These are phyloP conservation scores for Calyptommatus sinebrachiatus DNA, from an alignment of 2,113 vertebrate genomes.

Conservation along the genomic window DNA sequence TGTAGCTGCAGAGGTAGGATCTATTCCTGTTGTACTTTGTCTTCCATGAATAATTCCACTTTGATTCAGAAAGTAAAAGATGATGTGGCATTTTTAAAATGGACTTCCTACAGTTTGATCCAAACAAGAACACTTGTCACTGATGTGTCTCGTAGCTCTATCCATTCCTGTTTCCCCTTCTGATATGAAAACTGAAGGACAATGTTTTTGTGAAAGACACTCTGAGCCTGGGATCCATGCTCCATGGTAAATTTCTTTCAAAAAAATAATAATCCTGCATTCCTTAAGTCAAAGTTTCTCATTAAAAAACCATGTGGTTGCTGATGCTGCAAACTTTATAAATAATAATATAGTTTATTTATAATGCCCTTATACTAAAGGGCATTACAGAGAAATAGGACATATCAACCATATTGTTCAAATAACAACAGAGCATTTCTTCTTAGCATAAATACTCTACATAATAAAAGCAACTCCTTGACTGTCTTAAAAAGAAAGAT, in stretches of 20 bases:
- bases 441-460: too few species aligned
- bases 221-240: background rate
- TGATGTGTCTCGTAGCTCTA: constrained; percentile 9
- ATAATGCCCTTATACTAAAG: too few species aligned
- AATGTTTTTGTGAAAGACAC: rapidly evolving
- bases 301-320: background rate
- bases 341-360: too few species aligned
- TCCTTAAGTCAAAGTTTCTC: background rate
- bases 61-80: constrained; percentile 30
- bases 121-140: constrained; percentile 26
- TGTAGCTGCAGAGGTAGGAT: constrained; percentile 31
- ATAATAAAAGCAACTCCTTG: too few species aligned
- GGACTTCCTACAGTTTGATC: constrained; percentile 40
- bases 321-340: background rate
- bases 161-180: constrained; percentile 36
- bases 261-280: background rate
- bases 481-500: too few species aligned
- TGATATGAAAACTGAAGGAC: background rate
- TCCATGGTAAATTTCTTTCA: background rate
- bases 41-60: constrained; percentile 32
- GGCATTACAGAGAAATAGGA: too few species aligned
- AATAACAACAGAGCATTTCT: too few species aligned
- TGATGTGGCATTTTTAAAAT: constrained; percentile 32
- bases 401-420: too few species aligned
- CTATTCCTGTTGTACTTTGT: constrained; percentile 39